phyloP scores from a whole-genome alignment of 2,797 vertebrate genomes.

The Pteropus rufus region DNA sequence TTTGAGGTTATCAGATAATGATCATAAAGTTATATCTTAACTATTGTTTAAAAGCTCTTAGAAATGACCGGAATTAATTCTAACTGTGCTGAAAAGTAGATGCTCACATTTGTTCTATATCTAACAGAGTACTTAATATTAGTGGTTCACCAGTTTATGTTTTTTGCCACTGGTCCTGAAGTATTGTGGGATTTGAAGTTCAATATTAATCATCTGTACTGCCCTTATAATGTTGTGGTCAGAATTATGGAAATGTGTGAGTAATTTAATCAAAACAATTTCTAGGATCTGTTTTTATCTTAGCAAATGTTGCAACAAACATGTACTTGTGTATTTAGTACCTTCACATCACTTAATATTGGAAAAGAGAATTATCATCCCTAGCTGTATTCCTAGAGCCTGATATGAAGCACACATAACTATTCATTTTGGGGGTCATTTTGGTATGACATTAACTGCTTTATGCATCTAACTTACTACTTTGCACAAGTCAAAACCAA shows the following conservation, averaged over 20 bases:
- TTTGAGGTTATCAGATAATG: background rate
- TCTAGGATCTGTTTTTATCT: conserved; percentile 45
- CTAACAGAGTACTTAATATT: background rate
- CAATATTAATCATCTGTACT: background rate
- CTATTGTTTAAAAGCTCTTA: background rate
- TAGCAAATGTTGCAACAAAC: background rate
- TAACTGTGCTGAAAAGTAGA: conserved; percentile 34
- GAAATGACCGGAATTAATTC: background rate
- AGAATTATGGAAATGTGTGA: conserved; percentile 5
- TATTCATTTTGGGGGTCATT: background rate
- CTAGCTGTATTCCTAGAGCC: background rate
- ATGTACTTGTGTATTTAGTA: conserved; percentile 37
- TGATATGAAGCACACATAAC: background rate
- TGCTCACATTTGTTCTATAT: background rate
- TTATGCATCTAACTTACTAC: background rate
- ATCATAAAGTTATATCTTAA: background rate
- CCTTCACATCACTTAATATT: background rate
- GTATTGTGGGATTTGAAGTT: background rate
- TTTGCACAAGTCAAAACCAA: background rate
- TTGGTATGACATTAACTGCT: background rate
- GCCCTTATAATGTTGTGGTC: background rate
- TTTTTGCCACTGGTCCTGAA: background rate
- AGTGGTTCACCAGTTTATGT: background rate
- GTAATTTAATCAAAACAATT: conserved; percentile 35
- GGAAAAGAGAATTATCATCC: background rate